Base-by-base conservation (phyloP, 37 sponge, comb jelly and placozoan genomes). In the Eunapius fragilis region DNA sequence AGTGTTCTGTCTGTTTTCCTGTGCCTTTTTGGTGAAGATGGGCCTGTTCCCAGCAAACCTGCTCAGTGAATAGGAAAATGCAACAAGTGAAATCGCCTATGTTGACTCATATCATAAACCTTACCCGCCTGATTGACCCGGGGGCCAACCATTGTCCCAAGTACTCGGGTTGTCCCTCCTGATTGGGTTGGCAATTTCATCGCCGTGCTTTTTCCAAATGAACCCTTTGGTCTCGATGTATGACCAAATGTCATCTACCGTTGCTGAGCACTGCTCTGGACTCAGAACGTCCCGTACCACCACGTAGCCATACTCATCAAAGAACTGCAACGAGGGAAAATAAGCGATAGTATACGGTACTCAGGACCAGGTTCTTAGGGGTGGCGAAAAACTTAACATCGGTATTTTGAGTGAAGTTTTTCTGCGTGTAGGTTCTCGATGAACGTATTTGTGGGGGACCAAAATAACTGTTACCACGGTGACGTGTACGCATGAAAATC, bases 61-160 rank as follows among this genome's bases (percentile, higher is more conserved):
- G 85, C 90, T 93, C 14, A 91, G 93, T 9, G 96, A 85, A n/a
- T 93, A 89, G 70, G 85, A 96, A 24, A 4, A 19, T 58, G 58
- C 14, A 58, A 10, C 6, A 17, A 2, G 14, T 2, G 22, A 58
- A 17, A 10, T 17, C 58, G 17, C 7, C 7, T 17, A 41, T 41
- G 0, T 13, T 10, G 58, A n/a, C n/a, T n/a, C 19, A 10, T 17
- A 11, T n/a, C 58, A 58, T 90, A 69, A 25, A 96, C 58, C n/a
- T 58, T 17, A 58, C 58, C 58, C 58, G 7, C 58, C 58, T 0
- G 58, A 10, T 19, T n/a, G 67, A 67, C 31, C 26, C 23, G 30
- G 37, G 75, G 86, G 87, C 83, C 85, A 2, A 81, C 49, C 87
- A 93, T 83, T 67, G 69, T 47, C 26, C 74, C 50, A 77, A 82